A percentile compares a stretch with the other conserved stretches of the same genome.
These are phyloP conservation scores for Podotricha telesiphe DNA, from an alignment of 2,888 invertebrate genomes.

Conservation along the genomic window DNA sequence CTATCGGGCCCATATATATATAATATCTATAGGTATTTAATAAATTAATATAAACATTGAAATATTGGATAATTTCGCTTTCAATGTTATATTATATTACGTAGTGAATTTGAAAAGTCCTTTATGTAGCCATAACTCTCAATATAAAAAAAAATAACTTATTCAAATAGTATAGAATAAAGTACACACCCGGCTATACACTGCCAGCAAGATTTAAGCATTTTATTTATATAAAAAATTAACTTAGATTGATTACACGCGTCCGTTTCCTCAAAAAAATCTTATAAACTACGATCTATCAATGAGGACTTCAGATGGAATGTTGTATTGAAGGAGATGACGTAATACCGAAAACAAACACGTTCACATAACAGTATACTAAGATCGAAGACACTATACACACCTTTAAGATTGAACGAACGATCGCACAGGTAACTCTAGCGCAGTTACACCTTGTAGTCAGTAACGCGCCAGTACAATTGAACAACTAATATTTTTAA, in stretches of 20 bases:
- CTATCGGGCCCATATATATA: conserved; percentile 7
- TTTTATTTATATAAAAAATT: conserved; percentile 52
- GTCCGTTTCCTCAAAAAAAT: conserved; percentile 41
- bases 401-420: conserved; percentile 52
- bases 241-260: conserved; percentile 47
- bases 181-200: conserved; percentile 71
- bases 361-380: conserved; percentile 48
- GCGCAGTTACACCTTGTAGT: conserved; percentile 52
- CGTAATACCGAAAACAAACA: conserved; percentile 78
- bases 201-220: conserved; percentile 77
- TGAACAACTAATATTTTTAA: conserved; percentile 20
- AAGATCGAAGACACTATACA: conserved; percentile 41
- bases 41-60: background rate
- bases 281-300: conserved; percentile 50
- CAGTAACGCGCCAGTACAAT: conserved; percentile 52
- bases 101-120: background rate
- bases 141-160: background rate
- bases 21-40: conserved; percentile 8
- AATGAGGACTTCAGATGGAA: conserved; percentile 50
- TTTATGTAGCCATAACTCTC: background rate
- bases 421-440: conserved; percentile 44
- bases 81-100: background rate
- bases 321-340: conserved; percentile 56
- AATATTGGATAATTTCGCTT: background rate
- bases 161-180: background rate